phyloP scores from a whole-genome alignment of 2,888 invertebrate genomes.

The Polyploca ridens region DNA sequence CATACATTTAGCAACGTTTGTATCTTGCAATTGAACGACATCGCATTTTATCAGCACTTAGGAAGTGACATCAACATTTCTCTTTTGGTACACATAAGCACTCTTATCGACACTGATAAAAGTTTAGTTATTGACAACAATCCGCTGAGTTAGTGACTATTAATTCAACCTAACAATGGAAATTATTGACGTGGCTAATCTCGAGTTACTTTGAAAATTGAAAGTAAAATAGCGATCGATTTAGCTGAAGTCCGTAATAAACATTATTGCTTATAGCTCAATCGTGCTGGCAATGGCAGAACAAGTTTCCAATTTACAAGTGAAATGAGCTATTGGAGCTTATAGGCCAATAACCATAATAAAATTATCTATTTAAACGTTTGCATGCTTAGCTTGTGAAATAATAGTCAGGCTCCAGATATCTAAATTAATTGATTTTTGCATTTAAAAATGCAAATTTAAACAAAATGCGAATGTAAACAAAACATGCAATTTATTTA shows the following conservation, averaged over 20 bases:
- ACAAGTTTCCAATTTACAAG: conserved; percentile 33
- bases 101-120: conserved; percentile 35
- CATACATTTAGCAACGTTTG: background rate
- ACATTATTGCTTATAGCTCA: conserved; percentile 28
- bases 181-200: conserved; percentile 18
- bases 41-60: conserved; percentile 49
- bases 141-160: conserved; percentile 1
- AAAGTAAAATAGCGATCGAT: conserved; percentile 35
- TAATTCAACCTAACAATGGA: background rate
- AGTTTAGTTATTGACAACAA: conserved; percentile 23
- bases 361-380: conserved; percentile 6
- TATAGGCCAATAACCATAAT: conserved; percentile 18
- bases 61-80: conserved; percentile 45
- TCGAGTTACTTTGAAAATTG: conserved; percentile 31
- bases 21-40: conserved; percentile 29
- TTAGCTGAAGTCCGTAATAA: conserved; percentile 25
- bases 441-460: too few relatives aligned
- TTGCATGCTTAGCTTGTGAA: background rate
- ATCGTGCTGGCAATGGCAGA: conserved; percentile 37
- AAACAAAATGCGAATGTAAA: too few relatives aligned
- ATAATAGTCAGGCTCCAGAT: background rate
- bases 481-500: too few relatives aligned
- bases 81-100: conserved; percentile 25
- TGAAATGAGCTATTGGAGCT: conserved; percentile 35
- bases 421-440: background rate